These are phyloP conservation scores for Lithophane semibrunnea DNA, from an alignment of 2,888 invertebrate genomes.

Conservation along the genomic window DNA sequence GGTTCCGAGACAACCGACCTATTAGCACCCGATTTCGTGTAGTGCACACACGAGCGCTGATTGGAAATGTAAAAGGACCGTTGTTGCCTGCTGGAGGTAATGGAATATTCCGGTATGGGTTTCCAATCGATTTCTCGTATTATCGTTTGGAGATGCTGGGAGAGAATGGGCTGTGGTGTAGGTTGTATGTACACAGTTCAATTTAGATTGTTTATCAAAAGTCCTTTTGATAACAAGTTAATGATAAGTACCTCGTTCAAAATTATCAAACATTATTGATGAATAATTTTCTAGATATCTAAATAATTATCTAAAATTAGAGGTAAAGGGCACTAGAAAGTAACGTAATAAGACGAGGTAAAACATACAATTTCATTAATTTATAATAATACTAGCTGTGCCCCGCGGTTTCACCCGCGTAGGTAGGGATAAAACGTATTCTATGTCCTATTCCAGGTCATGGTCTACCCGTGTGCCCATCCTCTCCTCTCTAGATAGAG, in stretches of 20 bases:
- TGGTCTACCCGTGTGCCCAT: too few species aligned
- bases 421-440: too few species aligned
- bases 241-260: neutral
- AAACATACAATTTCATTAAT: neutral
- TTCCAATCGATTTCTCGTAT: conserved; percentile 56
- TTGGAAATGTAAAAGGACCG: conserved; percentile 64
- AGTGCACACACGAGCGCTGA: conserved; percentile 56
- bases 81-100: conserved; percentile 51
- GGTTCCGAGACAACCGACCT: conserved; percentile 77
- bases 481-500: too few species aligned
- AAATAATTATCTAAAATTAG: conserved; percentile 5
- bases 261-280: conserved; percentile 3
- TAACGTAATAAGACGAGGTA: neutral
- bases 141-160: conserved; percentile 29
- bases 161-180: conserved; percentile 5
- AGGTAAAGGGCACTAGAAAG: neutral
- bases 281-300: neutral
- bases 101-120: conserved; percentile 51
- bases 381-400: neutral
- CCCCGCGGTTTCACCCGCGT: too few species aligned
- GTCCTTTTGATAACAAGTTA: neutral
- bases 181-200: conserved; percentile 4
- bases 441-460: too few species aligned
- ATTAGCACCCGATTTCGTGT: conserved; percentile 70
- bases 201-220: conserved; percentile 1